phyloP scores from a whole-genome alignment of 2,888 invertebrate species.

The Germaria angustata region DNA sequence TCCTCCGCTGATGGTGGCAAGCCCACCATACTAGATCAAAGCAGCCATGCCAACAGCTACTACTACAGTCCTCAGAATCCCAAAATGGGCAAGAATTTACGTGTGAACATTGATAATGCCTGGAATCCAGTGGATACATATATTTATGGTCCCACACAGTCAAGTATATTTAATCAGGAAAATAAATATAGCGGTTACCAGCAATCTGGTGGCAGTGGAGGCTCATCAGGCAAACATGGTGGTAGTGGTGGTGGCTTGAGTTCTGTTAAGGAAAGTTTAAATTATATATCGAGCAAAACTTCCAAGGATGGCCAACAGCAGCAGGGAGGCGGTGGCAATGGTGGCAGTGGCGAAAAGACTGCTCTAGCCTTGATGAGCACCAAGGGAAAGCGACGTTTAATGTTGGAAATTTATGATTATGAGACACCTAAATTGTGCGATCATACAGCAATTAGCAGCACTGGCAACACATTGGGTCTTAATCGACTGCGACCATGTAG shows the following conservation, averaged over 20 bases:
- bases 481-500: constrained; percentile 86
- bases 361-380: constrained; percentile 74
- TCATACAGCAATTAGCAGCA: constrained; percentile 84
- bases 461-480: constrained; percentile 75
- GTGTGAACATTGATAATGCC: constrained; percentile 80
- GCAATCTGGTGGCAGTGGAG: constrained; percentile 68
- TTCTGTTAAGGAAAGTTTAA: constrained; percentile 78
- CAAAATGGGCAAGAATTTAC: constrained; percentile 78
- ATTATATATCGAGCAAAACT: constrained; percentile 74
- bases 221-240: constrained; percentile 67
- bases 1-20: constrained; percentile 75
- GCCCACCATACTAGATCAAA: constrained; percentile 75
- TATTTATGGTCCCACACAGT: constrained; percentile 80
- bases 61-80: constrained; percentile 80
- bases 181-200: constrained; percentile 80
- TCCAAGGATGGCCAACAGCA: constrained; percentile 63
- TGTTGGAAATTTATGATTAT: constrained; percentile 87
- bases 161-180: constrained; percentile 80
- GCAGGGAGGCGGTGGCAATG: constrained; percentile 12
- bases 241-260: constrained; percentile 69
- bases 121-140: constrained; percentile 80
- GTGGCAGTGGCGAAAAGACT: constrained; percentile 64
- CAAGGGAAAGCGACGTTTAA: constrained; percentile 80
- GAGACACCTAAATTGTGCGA: constrained; percentile 90
- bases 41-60: constrained; percentile 74